Conservation (phyloP, 2,113 vertebrate species). For the Vidua macroura region DNA sequence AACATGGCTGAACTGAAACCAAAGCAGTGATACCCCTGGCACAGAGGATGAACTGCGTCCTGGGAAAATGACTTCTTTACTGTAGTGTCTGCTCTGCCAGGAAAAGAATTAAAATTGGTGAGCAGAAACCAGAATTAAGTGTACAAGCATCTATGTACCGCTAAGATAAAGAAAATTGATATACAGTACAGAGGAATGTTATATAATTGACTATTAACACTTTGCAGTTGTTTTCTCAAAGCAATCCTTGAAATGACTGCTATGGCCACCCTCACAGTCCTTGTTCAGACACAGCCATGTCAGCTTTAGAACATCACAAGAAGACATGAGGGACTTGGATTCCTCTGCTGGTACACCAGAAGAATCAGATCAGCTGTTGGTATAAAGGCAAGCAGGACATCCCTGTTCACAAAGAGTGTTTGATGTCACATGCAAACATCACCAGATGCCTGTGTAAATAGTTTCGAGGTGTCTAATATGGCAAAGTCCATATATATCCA, state of each 20-base stretch:
- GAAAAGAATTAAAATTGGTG: neutral
- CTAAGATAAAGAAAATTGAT: neutral
- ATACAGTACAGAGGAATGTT: neutral
- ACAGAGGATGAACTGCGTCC: neutral
- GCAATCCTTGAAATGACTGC: neutral
- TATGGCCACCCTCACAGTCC: rapidly evolving
- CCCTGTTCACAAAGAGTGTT: neutral
- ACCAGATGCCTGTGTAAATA: neutral
- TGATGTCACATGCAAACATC: neutral
- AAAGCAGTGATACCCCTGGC: neutral
- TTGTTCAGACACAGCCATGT: neutral
- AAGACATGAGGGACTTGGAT: neutral
- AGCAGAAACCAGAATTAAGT: neutral
- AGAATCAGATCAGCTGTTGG: neutral
- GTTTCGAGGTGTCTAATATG: neutral
- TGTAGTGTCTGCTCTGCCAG: neutral
- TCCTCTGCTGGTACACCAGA: neutral
- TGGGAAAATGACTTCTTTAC: neutral
- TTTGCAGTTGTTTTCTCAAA: neutral
- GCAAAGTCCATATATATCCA: neutral
- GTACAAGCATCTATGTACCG: neutral
- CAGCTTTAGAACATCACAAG: neutral
- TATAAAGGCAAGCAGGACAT: neutral
- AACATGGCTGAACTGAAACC: neutral
- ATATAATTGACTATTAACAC: neutral